Evolutionary conservation across 2,797 vertebrate genomes (phyloP).

Genomic region (Potorous gilbertii): DNA sequence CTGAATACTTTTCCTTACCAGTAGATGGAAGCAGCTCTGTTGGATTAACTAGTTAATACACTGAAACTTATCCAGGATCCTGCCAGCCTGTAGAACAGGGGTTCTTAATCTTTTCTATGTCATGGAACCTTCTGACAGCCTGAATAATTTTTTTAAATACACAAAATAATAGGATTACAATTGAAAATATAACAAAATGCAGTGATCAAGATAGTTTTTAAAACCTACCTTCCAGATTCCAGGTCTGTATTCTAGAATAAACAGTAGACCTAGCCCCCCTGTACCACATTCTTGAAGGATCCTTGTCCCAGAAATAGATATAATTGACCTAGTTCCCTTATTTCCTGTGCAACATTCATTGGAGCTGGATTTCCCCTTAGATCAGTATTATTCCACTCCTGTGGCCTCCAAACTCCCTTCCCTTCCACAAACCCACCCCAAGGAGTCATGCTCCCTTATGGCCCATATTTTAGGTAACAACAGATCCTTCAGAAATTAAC

Average conservation of each 20-base stretch:
- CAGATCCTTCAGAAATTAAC: slow-evolving; percentile 1
- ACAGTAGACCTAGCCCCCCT: not conserved
- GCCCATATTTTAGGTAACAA: not conserved
- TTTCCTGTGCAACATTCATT: slow-evolving; percentile 20
- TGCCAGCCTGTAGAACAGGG: slow-evolving; percentile 41
- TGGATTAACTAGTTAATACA: not conserved
- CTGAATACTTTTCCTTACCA: slow-evolving; percentile 4
- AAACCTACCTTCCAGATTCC: not conserved
- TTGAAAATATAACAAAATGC: not conserved
- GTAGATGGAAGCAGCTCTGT: not conserved
- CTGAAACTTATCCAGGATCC: slow-evolving; percentile 15
- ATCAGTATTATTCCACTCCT: not conserved
- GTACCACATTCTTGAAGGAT: not conserved
- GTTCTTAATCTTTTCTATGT: not conserved
- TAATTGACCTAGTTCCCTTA: not conserved
- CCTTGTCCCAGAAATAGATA: not conserved
- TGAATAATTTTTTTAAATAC: not conserved
- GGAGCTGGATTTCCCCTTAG: not conserved
- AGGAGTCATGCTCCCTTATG: slow-evolving; percentile 18
- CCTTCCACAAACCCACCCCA: not conserved
- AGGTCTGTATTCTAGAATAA: not conserved
- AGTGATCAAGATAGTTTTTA: not conserved
- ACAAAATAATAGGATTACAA: not conserved
- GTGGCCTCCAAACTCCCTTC: not conserved
- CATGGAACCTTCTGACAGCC: slow-evolving; percentile 36